A percentile compares a stretch with the other conserved stretches of the same genome.
Evolutionary conservation across 2,888 invertebrate species (phyloP).

Genomic region (Vannuccia rotundouncinata): DNA sequence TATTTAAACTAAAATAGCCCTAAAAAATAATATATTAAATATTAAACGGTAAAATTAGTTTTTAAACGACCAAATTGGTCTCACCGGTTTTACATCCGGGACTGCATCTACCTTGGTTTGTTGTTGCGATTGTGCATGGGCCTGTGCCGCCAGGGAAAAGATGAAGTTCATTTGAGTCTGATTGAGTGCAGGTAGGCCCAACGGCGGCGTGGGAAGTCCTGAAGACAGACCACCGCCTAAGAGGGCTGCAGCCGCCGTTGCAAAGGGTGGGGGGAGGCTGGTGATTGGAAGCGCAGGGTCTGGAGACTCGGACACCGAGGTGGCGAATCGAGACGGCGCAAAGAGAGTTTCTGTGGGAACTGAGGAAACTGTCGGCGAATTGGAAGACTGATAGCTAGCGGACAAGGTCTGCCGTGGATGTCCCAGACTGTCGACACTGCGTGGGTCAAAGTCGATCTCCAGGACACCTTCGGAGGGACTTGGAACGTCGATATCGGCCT

Average conservation of each 20-base stretch:
- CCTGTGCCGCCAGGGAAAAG: neutral
- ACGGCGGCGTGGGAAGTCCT: conserved; percentile 32
- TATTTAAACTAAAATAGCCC: too few species aligned
- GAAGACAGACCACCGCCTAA: neutral
- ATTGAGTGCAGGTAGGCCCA: conserved; percentile 11
- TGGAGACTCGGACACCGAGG: neutral
- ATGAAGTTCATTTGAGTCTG: conserved; percentile 19
- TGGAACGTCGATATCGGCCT: neutral
- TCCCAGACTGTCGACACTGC: neutral
- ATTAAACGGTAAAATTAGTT: too few species aligned
- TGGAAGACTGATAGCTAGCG: neutral
- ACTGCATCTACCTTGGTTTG: neutral
- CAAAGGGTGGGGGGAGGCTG: neutral
- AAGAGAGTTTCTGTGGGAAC: neutral
- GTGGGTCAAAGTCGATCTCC: neutral
- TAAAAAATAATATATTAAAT: too few species aligned
- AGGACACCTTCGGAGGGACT: neutral
- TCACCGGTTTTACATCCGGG: neutral
- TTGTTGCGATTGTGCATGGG: neutral
- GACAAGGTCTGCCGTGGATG: neutral
- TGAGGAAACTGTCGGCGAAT: neutral
- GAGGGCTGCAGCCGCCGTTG: neutral
- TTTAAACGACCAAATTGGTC: too few species aligned
- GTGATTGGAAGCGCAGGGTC: neutral
- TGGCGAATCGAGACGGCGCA: neutral